Percentiles rank a stretch among this genome's conserved stretches.
Conservation (phyloP, 2,113 vertebrate species). For the Rhizomys pruinosus region DNA sequence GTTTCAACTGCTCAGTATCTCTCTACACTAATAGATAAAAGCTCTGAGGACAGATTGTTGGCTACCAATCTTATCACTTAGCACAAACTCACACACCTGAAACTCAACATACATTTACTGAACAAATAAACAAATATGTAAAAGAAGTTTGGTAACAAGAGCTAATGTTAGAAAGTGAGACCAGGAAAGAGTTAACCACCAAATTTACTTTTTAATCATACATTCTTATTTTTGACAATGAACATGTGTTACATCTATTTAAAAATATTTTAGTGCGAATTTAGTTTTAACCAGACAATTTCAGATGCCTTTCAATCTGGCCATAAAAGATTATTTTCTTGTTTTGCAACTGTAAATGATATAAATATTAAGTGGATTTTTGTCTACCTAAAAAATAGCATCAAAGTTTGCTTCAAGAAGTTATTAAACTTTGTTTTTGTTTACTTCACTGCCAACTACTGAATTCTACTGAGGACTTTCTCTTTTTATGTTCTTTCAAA, state of each 20-base stretch:
- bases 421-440: slow-evolving; percentile 46
- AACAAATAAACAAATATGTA: background rate
- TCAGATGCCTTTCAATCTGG: slow-evolving; percentile 53
- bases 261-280: slow-evolving; percentile 42
- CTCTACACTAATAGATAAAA: background rate
- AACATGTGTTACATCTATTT: slow-evolving; percentile 51
- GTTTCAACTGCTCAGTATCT: background rate
- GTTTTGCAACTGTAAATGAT: slow-evolving; percentile 57
- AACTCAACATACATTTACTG: slow-evolving; percentile 17
- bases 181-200: slow-evolving; percentile 7
- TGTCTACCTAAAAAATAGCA: slow-evolving; percentile 39
- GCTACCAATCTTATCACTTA: background rate
- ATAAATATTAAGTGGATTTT: slow-evolving; percentile 27
- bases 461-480: no score
- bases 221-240: slow-evolving; percentile 51
- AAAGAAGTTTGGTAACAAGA: background rate
- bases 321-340: slow-evolving; percentile 36
- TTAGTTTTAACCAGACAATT: slow-evolving; percentile 51
- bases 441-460: no score
- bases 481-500: no score
- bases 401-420: slow-evolving; percentile 37
- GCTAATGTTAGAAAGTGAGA: slow-evolving; percentile 33
- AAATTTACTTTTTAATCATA: slow-evolving; percentile 37
- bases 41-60: background rate
- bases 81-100: background rate